Evolutionary conservation across 1,140 invertebrate species (phyloP), one percentile per base, ranked within the genome.

Genomic region (Cataglyphis hispanica): DNA sequence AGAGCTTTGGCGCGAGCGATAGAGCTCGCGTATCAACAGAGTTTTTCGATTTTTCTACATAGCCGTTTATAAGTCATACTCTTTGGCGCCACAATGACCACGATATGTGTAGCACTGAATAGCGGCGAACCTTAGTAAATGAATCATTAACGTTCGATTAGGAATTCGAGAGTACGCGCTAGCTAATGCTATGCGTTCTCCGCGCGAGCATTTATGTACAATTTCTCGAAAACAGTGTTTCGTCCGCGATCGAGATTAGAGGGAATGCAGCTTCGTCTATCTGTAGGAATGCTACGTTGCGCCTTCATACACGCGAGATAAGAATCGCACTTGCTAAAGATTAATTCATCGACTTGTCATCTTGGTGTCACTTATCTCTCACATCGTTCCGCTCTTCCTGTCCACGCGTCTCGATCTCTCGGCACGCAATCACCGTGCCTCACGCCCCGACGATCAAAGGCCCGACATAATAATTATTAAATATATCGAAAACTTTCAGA

Each of bases 251-350:
- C 75, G 75, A 86, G 43, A 74, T 81, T 75, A 77, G 53, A 85
- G 69, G 88, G 88, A 89, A 90, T 90, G 89, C 88, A 90, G 75
- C 46, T 53, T 84, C 61, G 60, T 87, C 85, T 81, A 69, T 83
- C 70, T 64, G 31, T 69, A 46, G 88, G 89, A 90, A 89, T 89
- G 88, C 27, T 89, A 89, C 85, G 88, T 87, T 86, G 74, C 22
- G 66, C 22, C 22, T 86, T 89, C 63, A 74, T 84, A 64, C 58
- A 2, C 58, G 61, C 76, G 64, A 77, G 76, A 85, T 63, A 63
- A 60, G 40, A 64, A 64, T 72, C 46, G 37, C 46, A 46, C 50
- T 63, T 22, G 27, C 10, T 67, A 60, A 43, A 56, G n/a, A 50
- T 61, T 37, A 43, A 81, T 19, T 31, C 40, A 58, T 67, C 10